phyloP scores from a whole-genome alignment of 2,797 vertebrate genomes.

The Anguilla obscura region DNA sequence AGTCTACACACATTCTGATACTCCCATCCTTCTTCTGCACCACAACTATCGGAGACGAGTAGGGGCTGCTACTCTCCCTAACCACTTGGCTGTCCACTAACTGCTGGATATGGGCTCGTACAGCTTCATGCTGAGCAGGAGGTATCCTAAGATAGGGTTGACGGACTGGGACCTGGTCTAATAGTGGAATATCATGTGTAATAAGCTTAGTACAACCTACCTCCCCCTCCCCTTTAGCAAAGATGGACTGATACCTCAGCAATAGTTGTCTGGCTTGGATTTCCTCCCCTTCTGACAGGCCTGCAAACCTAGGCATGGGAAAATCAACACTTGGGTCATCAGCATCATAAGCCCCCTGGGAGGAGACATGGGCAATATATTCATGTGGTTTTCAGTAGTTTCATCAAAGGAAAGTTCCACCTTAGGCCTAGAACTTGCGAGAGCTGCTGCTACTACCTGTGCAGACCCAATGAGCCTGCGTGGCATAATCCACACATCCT shows the following conservation, averaged over 20 bases:
- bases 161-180: not conserved
- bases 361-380: too few species aligned
- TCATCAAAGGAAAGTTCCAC: too few species aligned
- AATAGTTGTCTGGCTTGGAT: too few species aligned
- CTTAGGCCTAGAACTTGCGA: too few species aligned
- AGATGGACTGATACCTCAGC: too few species aligned
- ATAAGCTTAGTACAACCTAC: not conserved
- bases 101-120: not conserved
- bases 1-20: not conserved
- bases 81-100: not conserved
- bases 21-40: not conserved
- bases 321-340: too few species aligned
- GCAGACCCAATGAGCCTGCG: not conserved
- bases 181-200: not conserved
- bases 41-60: not conserved
- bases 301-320: too few species aligned
- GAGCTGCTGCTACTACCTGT: too few species aligned
- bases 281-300: too few species aligned
- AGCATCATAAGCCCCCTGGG: too few species aligned
- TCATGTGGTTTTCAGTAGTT: too few species aligned
- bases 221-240: too few species aligned
- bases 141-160: not conserved
- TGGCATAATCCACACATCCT: constrained; percentile 9
- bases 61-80: not conserved
- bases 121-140: not conserved